Base-by-base conservation (phyloP, 2,113 vertebrate genomes). In the Phoenicopterus ruber region DNA sequence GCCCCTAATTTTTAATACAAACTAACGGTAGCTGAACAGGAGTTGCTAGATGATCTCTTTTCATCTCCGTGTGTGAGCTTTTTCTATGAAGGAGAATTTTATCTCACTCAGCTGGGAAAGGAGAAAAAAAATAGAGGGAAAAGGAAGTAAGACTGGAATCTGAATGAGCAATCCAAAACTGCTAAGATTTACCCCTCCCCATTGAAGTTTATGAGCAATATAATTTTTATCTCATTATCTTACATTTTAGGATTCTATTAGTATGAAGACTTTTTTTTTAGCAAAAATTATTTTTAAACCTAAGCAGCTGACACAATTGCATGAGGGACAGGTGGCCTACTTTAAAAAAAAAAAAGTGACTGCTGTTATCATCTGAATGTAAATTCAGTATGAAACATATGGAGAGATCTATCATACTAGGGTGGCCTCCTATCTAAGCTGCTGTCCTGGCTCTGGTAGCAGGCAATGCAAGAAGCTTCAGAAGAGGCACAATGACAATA, bases 261-360 rank as follows among this genome's bases (percentile, higher is more conserved):
- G 44, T 72, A 40, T 28, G 57, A 94, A 58, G 28, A 52, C 15
- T 42, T 71, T 90, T 93, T 71, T 91, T 93, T 88, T 65, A 76
- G 65, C 28, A 70, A 78, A 90, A 94, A 32, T 65, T 96, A 92
- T 95, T 97, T 96, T 97, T 94, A 91, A 94, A 87, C 73, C 65
- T 42, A 82, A 80, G 77, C 91, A 86, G 44, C 91, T 94, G 93
- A 93, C 94, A 92, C 86, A 95, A 74, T 89, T 96, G 73, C 65
- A 32, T 54, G 80, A 94, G 65, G 61, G 83, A 94, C 70, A 91
- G 65, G 84, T 94, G 93, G 94, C 93, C 94, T 97, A 96, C 76
- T 94, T 94, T 3, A 79, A 82, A 85, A 88, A 59, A 55, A 61
- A 70, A 86, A 52, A 86, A 58, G 42, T 40, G 61, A 52, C 66